Conservation (phyloP, 2,797 vertebrate species). For the Thaleichthys pacificus region DNA sequence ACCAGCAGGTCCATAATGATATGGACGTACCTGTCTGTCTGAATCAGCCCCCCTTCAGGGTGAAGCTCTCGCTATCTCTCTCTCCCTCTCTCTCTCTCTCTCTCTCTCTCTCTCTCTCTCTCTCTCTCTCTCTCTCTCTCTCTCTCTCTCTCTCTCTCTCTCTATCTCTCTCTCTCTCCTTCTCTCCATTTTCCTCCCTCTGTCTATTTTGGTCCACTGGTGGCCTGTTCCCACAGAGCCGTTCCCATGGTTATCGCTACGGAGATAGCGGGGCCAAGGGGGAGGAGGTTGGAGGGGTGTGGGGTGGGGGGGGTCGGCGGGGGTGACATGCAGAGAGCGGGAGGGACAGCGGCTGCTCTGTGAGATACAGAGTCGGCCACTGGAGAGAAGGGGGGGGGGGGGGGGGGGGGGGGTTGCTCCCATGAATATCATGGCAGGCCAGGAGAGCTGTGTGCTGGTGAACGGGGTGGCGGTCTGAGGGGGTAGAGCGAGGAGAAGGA, state of each 20-base stretch:
- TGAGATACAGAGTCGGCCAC: slow-evolving; percentile 70
- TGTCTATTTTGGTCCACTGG: slow-evolving; percentile 82
- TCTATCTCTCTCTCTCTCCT: slow-evolving; percentile 16
- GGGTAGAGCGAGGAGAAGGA: slow-evolving; percentile 40
- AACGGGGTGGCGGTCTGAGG: slow-evolving; percentile 30
- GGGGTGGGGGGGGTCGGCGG: slow-evolving; percentile 51
- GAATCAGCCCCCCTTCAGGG: slow-evolving; percentile 67
- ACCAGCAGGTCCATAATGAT: too few relatives aligned
- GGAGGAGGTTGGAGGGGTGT: slow-evolving; percentile 47
- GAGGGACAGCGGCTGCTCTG: slow-evolving; percentile 73
- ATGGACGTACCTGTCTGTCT: slow-evolving; percentile 67
- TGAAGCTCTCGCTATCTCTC: slow-evolving; percentile 40
- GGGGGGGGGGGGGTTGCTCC: slow-evolving; percentile 50
- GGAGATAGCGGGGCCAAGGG: slow-evolving; percentile 72
- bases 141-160: slow-evolving; percentile 15
- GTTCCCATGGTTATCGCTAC: slow-evolving; percentile 83
- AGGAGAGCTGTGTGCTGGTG: slow-evolving; percentile 37
- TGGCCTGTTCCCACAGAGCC: slow-evolving; percentile 80
- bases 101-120: slow-evolving; percentile 41
- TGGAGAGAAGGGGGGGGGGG: slow-evolving; percentile 32
- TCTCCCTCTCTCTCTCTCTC: slow-evolving; percentile 62
- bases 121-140: slow-evolving; percentile 68
- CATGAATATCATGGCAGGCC: slow-evolving; percentile 29
- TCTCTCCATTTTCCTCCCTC: slow-evolving; percentile 62
- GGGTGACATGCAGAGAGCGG: slow-evolving; percentile 67